phyloP scores from a whole-genome alignment of 2,888 invertebrate species.

The Caenorhabditis panamensis region DNA sequence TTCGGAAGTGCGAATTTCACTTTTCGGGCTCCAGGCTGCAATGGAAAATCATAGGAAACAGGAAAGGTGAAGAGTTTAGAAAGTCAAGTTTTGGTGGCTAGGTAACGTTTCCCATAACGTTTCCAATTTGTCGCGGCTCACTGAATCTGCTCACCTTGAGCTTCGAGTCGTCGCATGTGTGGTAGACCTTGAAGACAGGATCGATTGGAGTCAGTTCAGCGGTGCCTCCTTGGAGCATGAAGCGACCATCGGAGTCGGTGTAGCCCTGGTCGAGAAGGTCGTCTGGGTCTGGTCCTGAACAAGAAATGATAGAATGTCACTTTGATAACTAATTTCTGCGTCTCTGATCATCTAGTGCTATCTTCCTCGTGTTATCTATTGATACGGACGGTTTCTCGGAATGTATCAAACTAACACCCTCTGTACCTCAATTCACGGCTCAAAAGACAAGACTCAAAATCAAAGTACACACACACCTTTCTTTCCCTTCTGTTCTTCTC shows the following conservation, averaged over 20 bases:
- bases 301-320: background rate
- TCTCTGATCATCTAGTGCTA: too few relatives aligned
- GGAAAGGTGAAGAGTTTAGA: too few relatives aligned
- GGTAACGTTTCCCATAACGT: too few relatives aligned
- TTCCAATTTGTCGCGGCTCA: background rate
- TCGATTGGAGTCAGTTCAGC: conserved; percentile 73
- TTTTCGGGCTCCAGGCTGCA: conserved; percentile 70
- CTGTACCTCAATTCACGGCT: too few relatives aligned
- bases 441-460: too few relatives aligned
- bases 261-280: conserved; percentile 73
- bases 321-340: too few relatives aligned
- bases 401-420: too few relatives aligned
- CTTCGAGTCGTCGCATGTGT: conserved; percentile 73
- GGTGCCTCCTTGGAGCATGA: conserved; percentile 66
- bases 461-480: too few relatives aligned
- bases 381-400: too few relatives aligned
- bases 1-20: conserved; percentile 71
- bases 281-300: conserved; percentile 72
- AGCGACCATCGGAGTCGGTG: conserved; percentile 69
- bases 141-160: conserved; percentile 64
- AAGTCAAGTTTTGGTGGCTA: too few relatives aligned
- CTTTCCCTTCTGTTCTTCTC: too few relatives aligned
- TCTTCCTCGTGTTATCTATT: too few relatives aligned
- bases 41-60: background rate
- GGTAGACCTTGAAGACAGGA: conserved; percentile 74